These are phyloP conservation scores for Tetranychus truncatus DNA, from an alignment of 2,888 invertebrate genomes.

Conservation along the genomic window DNA sequence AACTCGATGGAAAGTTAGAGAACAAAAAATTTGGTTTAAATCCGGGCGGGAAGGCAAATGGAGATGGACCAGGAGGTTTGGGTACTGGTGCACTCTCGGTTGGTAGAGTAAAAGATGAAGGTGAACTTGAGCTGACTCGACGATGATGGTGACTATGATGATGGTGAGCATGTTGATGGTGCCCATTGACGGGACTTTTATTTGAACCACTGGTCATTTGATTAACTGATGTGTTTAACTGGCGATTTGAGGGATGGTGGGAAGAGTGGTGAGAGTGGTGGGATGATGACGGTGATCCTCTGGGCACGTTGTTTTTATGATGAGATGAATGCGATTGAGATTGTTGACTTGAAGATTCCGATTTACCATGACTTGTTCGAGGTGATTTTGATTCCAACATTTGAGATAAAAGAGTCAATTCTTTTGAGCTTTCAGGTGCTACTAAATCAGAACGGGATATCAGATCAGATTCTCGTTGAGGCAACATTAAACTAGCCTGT, in stretches of 20 bases:
- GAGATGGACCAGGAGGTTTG: constrained; percentile 18
- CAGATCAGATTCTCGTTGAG: background rate
- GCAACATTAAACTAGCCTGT: background rate
- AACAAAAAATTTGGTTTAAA: constrained; percentile 22
- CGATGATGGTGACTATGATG: constrained; percentile 8
- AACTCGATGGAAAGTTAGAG: constrained; percentile 14
- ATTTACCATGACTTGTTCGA: background rate
- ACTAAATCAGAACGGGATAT: background rate
- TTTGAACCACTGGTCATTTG: background rate
- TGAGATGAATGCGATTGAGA: background rate
- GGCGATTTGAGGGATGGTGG: background rate
- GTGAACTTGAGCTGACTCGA: background rate
- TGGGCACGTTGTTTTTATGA: background rate
- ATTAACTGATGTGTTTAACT: background rate
- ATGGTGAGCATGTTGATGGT: constrained; percentile 5
- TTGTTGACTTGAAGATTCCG: background rate
- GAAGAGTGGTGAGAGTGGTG: background rate
- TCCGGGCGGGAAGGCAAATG: constrained; percentile 21
- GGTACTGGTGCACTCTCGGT: constrained; percentile 18
- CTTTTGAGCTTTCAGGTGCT: constrained; percentile 13
- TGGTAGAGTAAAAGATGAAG: background rate
- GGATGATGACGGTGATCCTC: background rate
- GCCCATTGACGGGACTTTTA: background rate
- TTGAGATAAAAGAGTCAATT: constrained; percentile 26
- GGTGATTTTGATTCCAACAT: constrained; percentile 39